Evolutionary conservation across 2,888 invertebrate species (phyloP).

Genomic region (Tenthredo amoena): DNA sequence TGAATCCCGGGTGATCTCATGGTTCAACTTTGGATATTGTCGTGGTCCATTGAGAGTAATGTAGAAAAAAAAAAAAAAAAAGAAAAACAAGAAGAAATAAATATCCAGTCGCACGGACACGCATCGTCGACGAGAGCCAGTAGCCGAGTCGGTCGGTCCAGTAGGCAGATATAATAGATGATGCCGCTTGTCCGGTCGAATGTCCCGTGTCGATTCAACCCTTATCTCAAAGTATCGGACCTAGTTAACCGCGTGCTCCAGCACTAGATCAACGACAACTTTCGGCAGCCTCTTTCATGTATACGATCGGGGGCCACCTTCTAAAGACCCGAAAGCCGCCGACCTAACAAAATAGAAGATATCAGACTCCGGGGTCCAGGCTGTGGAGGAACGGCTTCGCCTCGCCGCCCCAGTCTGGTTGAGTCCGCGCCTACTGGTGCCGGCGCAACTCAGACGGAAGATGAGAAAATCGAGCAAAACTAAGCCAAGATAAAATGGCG

Average conservation of each 20-base stretch:
- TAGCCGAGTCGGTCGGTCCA: constrained; percentile 54
- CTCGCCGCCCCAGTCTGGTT: constrained; percentile 12
- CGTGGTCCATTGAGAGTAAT: not conserved
- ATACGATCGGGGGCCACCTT: constrained; percentile 67
- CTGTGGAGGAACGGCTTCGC: constrained; percentile 32
- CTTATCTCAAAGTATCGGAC: constrained; percentile 73
- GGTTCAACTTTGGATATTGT: not conserved
- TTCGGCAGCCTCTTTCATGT: constrained; percentile 76
- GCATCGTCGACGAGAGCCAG: constrained; percentile 20
- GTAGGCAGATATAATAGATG: constrained; percentile 70
- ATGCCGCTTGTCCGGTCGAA: constrained; percentile 63
- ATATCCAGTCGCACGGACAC: not conserved
- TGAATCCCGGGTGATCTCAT: not conserved
- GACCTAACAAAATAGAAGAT: constrained; percentile 72
- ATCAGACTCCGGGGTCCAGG: constrained; percentile 56
- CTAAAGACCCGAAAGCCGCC: constrained; percentile 68
- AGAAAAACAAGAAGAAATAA: not conserved
- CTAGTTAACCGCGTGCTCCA: constrained; percentile 73
- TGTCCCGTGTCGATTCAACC: constrained; percentile 56
- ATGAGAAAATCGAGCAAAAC: constrained; percentile 70
- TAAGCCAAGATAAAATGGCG: constrained; percentile 67
- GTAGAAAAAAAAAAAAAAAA: not conserved
- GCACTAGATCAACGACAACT: constrained; percentile 77
- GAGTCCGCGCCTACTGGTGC: constrained; percentile 35
- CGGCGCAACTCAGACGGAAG: constrained; percentile 58